Conservation (phyloP, 2,113 vertebrate species). For the Axis porcinus region DNA sequence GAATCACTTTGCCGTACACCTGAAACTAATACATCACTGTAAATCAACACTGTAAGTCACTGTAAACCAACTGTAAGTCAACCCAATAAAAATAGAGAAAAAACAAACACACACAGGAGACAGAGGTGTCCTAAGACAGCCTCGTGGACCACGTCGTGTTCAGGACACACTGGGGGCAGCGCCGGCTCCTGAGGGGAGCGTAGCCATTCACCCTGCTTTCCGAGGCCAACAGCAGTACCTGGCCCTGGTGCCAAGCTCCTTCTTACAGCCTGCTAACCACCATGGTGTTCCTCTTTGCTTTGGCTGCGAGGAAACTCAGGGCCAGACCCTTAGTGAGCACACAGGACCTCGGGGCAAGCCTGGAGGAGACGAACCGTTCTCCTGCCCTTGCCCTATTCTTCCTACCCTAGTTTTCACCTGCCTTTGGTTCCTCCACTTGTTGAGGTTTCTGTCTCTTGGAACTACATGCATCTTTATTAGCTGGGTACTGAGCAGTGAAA, state of each 20-base stretch:
- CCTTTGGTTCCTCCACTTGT: background rate
- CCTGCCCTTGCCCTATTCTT: background rate
- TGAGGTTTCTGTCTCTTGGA: background rate
- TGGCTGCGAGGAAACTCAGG: background rate
- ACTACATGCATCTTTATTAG: background rate
- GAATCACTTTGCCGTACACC: background rate
- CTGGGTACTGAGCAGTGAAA: background rate
- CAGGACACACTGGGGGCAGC: background rate
- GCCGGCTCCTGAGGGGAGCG: background rate
- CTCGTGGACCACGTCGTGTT: fast-evolving
- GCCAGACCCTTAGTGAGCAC: background rate
- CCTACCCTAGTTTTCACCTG: background rate
- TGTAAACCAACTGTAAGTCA: background rate
- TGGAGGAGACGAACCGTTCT: background rate
- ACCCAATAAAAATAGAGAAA: background rate
- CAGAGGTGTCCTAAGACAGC: background rate
- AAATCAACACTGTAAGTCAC: background rate
- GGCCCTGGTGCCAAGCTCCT: background rate
- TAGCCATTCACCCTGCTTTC: background rate
- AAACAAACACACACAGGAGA: background rate
- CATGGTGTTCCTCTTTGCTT: background rate
- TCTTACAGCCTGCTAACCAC: background rate
- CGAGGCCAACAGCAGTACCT: background rate
- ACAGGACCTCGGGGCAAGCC: background rate
- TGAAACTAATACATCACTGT: background rate